A percentile compares a stretch with the other conserved stretches of the same genome.
These are phyloP conservation scores for Pseudococcus viburni DNA, from an alignment of 2,888 invertebrate species.

Conservation along the genomic window DNA sequence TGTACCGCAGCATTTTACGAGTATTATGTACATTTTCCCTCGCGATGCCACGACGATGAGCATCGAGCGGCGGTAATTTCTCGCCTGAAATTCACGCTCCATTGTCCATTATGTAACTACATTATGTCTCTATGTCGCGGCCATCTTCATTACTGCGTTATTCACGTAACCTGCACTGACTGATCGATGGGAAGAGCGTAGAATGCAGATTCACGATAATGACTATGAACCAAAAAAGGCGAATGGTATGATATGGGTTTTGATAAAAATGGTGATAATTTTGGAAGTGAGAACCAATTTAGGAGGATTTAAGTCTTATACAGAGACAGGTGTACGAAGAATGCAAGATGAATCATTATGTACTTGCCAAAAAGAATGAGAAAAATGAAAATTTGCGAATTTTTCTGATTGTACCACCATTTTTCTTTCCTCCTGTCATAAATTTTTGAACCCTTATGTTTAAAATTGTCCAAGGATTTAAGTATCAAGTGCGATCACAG, in stretches of 20 bases:
- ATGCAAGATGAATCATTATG: not conserved
- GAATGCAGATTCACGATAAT: not conserved
- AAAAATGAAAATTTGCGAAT: too few species aligned
- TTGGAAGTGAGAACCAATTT: not conserved
- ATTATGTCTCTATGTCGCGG: slow-evolving; percentile 9
- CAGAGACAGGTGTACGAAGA: not conserved
- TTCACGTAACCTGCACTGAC: slow-evolving; percentile 7
- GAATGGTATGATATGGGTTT: not conserved
- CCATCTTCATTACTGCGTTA: slow-evolving; percentile 36
- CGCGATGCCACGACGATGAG: not conserved
- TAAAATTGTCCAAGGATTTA: too few species aligned
- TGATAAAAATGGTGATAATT: not conserved
- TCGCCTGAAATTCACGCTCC: slow-evolving; percentile 12
- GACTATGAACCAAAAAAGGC: not conserved
- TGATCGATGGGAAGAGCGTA: not conserved
- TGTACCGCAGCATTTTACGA: too few species aligned
- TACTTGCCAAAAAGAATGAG: too few species aligned
- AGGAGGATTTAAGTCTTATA: not conserved
- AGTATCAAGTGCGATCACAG: too few species aligned
- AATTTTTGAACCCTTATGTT: too few species aligned
- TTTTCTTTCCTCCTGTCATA: too few species aligned
- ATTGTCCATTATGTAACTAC: slow-evolving; percentile 19
- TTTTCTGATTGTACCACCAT: too few species aligned
- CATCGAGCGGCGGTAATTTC: not conserved
- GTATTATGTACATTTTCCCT: too few species aligned